Conservation (phyloP, 1,140 invertebrate genomes). For the Heterodera schachtii region DNA sequence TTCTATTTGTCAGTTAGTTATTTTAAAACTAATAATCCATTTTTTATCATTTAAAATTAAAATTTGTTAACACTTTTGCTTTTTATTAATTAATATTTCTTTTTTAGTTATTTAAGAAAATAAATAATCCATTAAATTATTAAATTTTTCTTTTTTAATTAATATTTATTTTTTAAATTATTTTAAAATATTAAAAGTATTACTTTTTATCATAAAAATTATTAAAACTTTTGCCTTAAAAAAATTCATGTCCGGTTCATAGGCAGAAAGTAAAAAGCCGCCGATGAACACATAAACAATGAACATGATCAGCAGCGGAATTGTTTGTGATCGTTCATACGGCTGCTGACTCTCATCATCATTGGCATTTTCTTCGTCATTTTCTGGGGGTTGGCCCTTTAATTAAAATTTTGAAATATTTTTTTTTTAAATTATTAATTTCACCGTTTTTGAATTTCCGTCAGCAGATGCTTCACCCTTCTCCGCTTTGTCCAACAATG, state of each 20-base stretch:
- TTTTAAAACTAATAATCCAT: no score
- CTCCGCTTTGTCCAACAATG: neutral
- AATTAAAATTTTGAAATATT: constrained; percentile 3
- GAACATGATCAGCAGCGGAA: constrained; percentile 36
- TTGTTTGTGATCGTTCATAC: constrained; percentile 34
- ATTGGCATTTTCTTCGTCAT: constrained; percentile 30
- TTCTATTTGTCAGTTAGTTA: no score
- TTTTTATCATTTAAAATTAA: no score
- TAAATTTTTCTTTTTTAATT: no score
- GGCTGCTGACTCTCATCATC: constrained; percentile 31
- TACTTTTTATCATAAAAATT: no score
- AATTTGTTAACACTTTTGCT: no score
- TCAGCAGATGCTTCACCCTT: neutral
- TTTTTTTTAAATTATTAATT: neutral
- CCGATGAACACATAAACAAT: constrained; percentile 34
- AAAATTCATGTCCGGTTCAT: constrained; percentile 49
- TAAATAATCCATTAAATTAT: no score
- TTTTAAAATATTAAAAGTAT: no score
- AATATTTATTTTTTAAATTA: no score
- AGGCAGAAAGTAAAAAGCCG: constrained; percentile 35
- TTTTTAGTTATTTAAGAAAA: no score
- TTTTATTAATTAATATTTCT: no score
- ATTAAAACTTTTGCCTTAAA: constrained; percentile 23
- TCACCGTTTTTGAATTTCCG: neutral
- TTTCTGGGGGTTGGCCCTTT: neutral